phyloP scores from a whole-genome alignment of 2,888 invertebrate species.

The Campoplex capitator region DNA sequence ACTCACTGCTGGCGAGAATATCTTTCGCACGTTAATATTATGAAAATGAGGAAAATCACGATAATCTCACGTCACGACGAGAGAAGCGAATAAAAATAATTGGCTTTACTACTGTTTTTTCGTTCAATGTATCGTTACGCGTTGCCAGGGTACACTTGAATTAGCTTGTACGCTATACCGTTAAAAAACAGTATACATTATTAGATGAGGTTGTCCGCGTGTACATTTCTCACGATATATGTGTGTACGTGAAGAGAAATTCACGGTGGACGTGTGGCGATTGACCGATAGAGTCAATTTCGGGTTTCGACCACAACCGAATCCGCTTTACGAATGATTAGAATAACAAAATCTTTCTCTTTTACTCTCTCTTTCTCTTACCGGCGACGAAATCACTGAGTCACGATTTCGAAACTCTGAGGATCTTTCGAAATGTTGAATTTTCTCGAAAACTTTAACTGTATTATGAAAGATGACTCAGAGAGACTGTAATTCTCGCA shows the following conservation, averaged over 20 bases:
- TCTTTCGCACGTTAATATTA: background rate
- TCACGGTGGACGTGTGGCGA: constrained; percentile 23
- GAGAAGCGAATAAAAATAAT: background rate
- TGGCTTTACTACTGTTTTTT: constrained; percentile 3
- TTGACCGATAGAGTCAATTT: constrained; percentile 10
- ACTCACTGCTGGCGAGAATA: constrained; percentile 6
- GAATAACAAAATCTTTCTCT: background rate
- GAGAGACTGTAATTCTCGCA: background rate
- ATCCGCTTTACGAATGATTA: background rate
- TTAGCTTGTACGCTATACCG: constrained; percentile 10
- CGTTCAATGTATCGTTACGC: constrained; percentile 41
- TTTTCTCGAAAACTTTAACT: constrained; percentile 13
- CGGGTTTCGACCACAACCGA: background rate
- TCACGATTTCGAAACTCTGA: constrained; percentile 18
- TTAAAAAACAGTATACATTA: background rate
- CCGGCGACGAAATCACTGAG: constrained; percentile 28
- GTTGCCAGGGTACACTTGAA: constrained; percentile 57
- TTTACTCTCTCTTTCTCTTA: constrained; percentile 13
- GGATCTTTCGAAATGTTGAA: constrained; percentile 14
- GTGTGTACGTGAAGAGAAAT: constrained; percentile 15
- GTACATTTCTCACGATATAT: background rate
- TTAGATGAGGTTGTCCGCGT: background rate
- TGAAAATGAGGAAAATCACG: constrained; percentile 8
- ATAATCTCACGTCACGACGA: constrained; percentile 1
- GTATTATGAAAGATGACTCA: constrained; percentile 4